These are phyloP conservation scores for Enhydra lutris DNA, from an alignment of 2,113 vertebrate species.

Conservation along the genomic window DNA sequence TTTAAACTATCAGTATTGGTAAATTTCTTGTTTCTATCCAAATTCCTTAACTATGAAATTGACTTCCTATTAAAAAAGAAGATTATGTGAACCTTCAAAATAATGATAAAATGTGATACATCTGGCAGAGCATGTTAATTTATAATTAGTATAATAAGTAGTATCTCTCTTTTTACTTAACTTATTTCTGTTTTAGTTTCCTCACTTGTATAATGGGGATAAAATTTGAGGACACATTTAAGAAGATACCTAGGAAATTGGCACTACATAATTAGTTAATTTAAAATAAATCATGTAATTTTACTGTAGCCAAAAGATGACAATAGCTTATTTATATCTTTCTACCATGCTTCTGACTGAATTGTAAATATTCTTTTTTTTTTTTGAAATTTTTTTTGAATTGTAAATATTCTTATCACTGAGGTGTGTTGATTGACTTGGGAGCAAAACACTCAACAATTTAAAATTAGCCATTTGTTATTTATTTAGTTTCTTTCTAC, in stretches of 20 bases:
- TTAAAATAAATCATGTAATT: neutral
- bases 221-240: neutral
- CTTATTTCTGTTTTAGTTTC: neutral
- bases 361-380: neutral
- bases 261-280: neutral
- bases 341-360: neutral
- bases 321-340: neutral
- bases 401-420: neutral
- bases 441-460: neutral
- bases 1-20: neutral
- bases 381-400: neutral
- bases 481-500: neutral
- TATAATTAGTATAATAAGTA: neutral
- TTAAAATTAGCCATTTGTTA: slow-evolving; percentile 2
- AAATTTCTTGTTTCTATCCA: neutral
- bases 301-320: neutral
- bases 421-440: neutral
- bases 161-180: neutral
- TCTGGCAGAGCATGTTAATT: neutral
- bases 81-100: neutral
- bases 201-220: neutral
- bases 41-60: neutral
- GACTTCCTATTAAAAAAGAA: neutral
- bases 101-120: neutral
- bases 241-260: neutral